Evolutionary conservation across 2,888 invertebrate species (phyloP), one percentile per base, ranked within the genome.

Genomic region (Abrostola tripartita): DNA sequence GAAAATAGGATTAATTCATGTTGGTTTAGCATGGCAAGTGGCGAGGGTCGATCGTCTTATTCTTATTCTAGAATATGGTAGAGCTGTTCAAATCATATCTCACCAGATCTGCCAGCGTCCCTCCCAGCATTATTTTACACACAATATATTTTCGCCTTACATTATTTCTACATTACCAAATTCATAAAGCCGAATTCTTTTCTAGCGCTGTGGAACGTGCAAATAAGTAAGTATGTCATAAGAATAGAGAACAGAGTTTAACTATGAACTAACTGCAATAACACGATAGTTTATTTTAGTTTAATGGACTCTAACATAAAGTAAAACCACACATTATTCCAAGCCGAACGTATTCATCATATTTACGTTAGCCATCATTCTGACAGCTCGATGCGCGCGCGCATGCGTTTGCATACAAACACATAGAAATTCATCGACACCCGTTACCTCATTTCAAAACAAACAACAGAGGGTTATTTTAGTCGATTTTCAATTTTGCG

Each of bases 351-450:
- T 69, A 69, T 76, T 75, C 78, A 78, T 84, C 84, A 79, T 81
- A 76, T 68, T 79, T 75, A 77, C 61, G 62, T 71, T 78, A 79
- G 53, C 77, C 81, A 74, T 82, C 82, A 79, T 72, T 78, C 78
- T 85, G 84, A 81, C 83, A 85, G 81, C 54, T 37, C 52, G 65
- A 58, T 78, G 86, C 83, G 81, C 68, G 59, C 61, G 72, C 82
- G 81, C 83, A 80, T 80, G 81, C 73, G 69, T 63, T 72, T 78
- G 79, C 82, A 80, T 80, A 82, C 81, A 83, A 85, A 85, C 83
- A 86, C 79, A 85, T 77, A 86, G 82, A 79, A 83, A 83, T 86
- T 83, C 83, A 84, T 86, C 81, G 84, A 86, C 66, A 67, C 65
- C 71, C 75, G 74, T 68, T 75, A 70, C 62, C 55, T 59, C 49